Evolutionary conservation across 2,797 vertebrate species (phyloP).

Genomic region (Crypturellus tataupa): DNA sequence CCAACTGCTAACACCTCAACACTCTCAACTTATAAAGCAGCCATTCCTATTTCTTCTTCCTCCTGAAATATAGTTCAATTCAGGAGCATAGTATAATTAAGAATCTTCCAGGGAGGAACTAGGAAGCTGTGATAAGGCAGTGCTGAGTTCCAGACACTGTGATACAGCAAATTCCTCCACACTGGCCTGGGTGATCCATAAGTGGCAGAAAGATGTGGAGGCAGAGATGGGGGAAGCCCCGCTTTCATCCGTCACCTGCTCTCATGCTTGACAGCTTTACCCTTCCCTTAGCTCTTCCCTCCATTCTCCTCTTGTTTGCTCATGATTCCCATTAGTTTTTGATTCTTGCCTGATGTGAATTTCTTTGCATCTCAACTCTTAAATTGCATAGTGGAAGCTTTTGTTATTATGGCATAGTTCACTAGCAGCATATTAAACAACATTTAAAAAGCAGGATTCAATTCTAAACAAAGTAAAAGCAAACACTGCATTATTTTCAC

Average conservation of each 20-base stretch:
- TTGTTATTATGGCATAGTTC: neutral
- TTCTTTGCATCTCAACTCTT: neutral
- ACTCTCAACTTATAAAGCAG: neutral
- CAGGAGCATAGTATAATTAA: neutral
- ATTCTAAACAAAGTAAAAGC: neutral
- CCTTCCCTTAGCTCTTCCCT: neutral
- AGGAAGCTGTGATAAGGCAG: neutral
- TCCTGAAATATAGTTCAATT: neutral
- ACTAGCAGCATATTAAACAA: neutral
- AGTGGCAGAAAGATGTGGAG: neutral
- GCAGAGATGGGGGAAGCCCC: neutral
- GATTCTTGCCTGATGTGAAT: neutral
- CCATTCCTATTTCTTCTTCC: neutral
- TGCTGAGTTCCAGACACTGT: neutral
- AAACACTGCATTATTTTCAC: neutral
- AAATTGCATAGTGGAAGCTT: neutral
- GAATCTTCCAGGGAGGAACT: neutral
- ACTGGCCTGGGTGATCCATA: neutral
- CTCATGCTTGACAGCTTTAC: neutral
- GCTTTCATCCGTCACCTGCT: neutral
- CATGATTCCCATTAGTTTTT: rapidly evolving
- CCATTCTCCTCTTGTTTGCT: neutral
- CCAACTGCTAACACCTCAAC: neutral
- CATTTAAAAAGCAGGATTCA: neutral
- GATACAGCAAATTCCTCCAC: neutral